Evolutionary conservation across 92 coral and sea anemone genomes (phyloP).

Genomic region (Bergia sp.): DNA sequence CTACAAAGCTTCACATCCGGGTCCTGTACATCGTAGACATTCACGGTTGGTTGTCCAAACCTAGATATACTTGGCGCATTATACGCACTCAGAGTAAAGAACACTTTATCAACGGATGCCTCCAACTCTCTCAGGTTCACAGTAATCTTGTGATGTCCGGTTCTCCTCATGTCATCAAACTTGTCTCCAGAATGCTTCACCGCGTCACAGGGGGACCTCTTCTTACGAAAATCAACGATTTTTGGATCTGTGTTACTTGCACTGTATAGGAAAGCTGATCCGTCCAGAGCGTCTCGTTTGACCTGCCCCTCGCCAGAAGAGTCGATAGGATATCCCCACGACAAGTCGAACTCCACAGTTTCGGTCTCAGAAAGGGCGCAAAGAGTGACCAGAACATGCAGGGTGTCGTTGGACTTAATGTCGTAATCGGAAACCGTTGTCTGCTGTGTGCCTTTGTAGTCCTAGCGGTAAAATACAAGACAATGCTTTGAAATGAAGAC

Average conservation of each 20-base stretch:
- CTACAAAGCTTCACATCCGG: constrained; percentile 13
- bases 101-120: constrained; percentile 2
- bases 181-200: constrained; percentile 18
- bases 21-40: constrained; percentile 1
- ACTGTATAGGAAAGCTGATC: constrained; percentile 10
- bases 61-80: constrained; percentile 17
- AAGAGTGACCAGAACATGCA: constrained; percentile 3
- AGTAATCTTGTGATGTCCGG: constrained; percentile 3
- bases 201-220: constrained; percentile 11
- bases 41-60: constrained; percentile 5
- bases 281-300: constrained; percentile 10
- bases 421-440: constrained; percentile 8
- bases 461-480: neutral
- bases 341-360: constrained; percentile 18
- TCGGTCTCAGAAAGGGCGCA: constrained; percentile 14
- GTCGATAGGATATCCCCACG: constrained; percentile 28
- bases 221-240: constrained; percentile 27
- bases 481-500: neutral
- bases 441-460: neutral
- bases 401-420: constrained; percentile 1
- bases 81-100: constrained; percentile 25
- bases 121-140: constrained; percentile 5
- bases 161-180: neutral
- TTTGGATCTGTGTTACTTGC: constrained; percentile 3
- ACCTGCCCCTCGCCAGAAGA: neutral